phyloP scores from a whole-genome alignment of 2,888 invertebrate genomes.

The Malachius bipustulatus region DNA sequence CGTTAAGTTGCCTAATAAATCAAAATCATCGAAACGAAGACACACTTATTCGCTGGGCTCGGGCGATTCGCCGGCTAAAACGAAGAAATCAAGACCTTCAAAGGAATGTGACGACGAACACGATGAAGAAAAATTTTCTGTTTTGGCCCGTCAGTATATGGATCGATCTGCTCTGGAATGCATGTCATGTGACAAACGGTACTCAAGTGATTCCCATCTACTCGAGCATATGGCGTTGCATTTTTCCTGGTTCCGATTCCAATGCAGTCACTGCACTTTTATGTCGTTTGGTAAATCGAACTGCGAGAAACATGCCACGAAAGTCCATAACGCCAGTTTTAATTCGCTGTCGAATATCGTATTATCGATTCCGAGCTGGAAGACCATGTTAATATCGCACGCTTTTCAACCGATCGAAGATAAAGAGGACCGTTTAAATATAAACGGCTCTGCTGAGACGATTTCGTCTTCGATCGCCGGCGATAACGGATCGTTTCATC shows the following conservation, averaged over 20 bases:
- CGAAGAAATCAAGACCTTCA: not conserved
- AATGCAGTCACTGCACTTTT: conserved; percentile 62
- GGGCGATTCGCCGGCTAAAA: not conserved
- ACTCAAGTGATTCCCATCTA: conserved; percentile 41
- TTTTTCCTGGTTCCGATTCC: conserved; percentile 60
- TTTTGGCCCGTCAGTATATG: conserved; percentile 31
- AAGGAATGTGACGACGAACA: too few species aligned
- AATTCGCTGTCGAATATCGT: conserved; percentile 33
- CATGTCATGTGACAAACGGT: conserved; percentile 42
- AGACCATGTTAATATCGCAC: conserved; percentile 26
- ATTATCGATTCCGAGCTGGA: conserved; percentile 29
- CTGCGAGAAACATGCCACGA: conserved; percentile 52
- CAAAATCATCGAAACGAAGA: not conserved
- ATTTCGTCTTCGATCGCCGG: not conserved
- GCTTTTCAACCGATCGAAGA: conserved; percentile 21
- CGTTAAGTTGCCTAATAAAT: not conserved
- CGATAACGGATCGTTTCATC: not conserved
- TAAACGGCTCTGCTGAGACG: not conserved
- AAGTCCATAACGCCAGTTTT: conserved; percentile 48
- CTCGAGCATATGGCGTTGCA: conserved; percentile 53
- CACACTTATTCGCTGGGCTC: not conserved
- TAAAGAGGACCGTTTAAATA: not conserved
- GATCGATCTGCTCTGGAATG: conserved; percentile 39
- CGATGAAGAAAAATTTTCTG: conserved; percentile 14
- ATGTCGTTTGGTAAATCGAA: conserved; percentile 54